Base-by-base conservation (phyloP, 2,888 invertebrate species). In the Lymantria monacha region DNA sequence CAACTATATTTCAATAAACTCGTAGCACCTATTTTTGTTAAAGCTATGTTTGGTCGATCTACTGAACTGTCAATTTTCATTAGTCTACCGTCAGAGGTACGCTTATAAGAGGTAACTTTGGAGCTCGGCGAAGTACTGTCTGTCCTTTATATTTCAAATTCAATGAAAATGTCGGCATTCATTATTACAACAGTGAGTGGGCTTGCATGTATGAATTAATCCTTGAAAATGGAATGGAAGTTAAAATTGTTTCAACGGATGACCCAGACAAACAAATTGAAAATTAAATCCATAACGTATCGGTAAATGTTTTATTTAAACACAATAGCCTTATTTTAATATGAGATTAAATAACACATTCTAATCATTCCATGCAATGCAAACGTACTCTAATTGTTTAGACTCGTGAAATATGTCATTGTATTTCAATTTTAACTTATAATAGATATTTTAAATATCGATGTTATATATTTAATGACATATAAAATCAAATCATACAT, bases 51-150 rank as follows among this genome's bases (percentile, higher is more conserved):
- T 69, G 76, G 78, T 77, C 82, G 80, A 83, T 79, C 79, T 81
- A 83, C 72, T 79, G 77, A 78, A 67, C 85, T 85, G 89, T 79
- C 89, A 87, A 87, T 90, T 86, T 86, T 87, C 87, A 90, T 90
- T 89, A 88, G 68, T 38, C 67, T 63, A 64, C 72, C 66, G 75
- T 73, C 75, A 66, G 76, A 77, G 75, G 75, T 76, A 73, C 66
- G 64, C 57, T 65, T 69, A 72, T 72, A 71, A 82, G 75, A 79
- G 74, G 70, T 69, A 82, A 85, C 73, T 85, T 85, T 74, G 78
- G 72, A 73, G 55, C 56, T 51, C 57, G 70, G 70, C 57, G 60
- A 62, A 56, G 57, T 66, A 66, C 70, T 69, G 73, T 71, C 78
- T 76, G 72, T 77, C 75, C 76, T 78, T 77, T 80, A 71, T 79